Conservation (phyloP, 2,797 vertebrate species). For the Cercopithecus hamlyni region DNA sequence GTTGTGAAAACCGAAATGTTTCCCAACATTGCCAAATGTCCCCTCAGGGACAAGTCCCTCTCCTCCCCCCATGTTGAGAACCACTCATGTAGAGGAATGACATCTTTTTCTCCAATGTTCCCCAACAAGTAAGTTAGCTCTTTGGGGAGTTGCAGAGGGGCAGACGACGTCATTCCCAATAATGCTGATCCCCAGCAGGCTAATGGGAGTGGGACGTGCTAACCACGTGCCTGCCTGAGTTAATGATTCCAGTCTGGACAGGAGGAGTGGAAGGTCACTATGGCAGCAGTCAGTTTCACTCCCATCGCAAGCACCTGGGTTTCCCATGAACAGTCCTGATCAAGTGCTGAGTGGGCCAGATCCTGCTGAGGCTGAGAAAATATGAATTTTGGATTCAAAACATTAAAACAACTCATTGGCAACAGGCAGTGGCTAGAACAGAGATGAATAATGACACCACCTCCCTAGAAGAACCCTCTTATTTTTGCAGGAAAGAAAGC, state of each 20-base stretch:
- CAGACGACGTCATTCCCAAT: not conserved
- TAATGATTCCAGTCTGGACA: not conserved
- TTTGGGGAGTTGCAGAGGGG: not conserved
- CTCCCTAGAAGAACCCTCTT: not conserved
- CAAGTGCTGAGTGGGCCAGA: conserved; percentile 7
- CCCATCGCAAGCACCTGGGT: not conserved
- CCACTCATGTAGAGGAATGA: not conserved
- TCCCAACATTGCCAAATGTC: not conserved
- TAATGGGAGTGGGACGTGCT: not conserved
- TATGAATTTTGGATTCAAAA: conserved; percentile 59
- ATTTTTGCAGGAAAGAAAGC: conserved; percentile 22
- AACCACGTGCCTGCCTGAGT: not conserved
- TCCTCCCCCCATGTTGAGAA: not conserved
- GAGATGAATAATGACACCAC: conserved; percentile 26
- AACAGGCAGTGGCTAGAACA: not conserved
- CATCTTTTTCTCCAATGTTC: not conserved
- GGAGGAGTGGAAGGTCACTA: not conserved
- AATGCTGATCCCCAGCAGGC: not conserved
- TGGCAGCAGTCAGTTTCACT: not conserved
- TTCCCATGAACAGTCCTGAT: not conserved
- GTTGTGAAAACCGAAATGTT: not conserved
- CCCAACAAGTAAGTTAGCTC: not conserved
- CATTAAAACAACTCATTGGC: conserved; percentile 60
- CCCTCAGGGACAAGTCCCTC: not conserved
- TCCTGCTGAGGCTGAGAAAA: conserved; percentile 54